Conservation (phyloP, 2,888 invertebrate genomes). For the Acronicta leporina region DNA sequence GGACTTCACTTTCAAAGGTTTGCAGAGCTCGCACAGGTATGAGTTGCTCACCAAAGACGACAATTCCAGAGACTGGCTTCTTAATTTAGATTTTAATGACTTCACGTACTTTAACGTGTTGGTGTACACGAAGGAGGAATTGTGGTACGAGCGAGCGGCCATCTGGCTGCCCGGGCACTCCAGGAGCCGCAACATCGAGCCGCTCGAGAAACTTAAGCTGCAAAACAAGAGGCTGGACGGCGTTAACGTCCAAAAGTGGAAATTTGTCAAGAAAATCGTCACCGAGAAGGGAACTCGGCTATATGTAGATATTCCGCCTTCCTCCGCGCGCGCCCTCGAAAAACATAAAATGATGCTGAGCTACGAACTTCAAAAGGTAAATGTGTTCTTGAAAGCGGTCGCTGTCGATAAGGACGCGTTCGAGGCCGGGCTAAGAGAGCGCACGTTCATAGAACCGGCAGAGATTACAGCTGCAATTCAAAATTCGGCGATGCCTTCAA, state of each 20-base stretch:
- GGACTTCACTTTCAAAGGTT: conserved; percentile 74
- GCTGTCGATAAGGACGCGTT: conserved; percentile 81
- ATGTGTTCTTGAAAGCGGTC: conserved; percentile 76
- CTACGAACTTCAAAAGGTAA: conserved; percentile 82
- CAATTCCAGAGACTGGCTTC: conserved; percentile 74
- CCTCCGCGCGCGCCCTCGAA: conserved; percentile 77
- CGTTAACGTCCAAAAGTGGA: conserved; percentile 79
- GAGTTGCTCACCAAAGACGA: conserved; percentile 74
- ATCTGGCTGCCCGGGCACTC: conserved; percentile 83
- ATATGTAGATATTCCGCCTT: conserved; percentile 83
- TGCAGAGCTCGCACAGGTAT: conserved; percentile 73
- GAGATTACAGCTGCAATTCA: conserved; percentile 58
- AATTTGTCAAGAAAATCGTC: conserved; percentile 78
- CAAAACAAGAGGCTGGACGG: conserved; percentile 75
- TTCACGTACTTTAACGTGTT: conserved; percentile 73
- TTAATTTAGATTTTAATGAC: conserved; percentile 72
- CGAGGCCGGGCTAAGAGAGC: conserved; percentile 73
- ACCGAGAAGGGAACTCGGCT: conserved; percentile 76
- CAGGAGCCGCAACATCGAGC: conserved; percentile 70
- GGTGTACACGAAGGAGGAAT: conserved; percentile 79
- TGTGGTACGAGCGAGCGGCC: conserved; percentile 83
- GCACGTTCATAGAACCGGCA: conserved; percentile 53
- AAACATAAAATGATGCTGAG: conserved; percentile 76
- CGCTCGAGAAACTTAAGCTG: conserved; percentile 75
- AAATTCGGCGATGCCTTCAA: conserved; percentile 70